Conservation (phyloP, 2,113 vertebrate genomes). For the Formicarius rufipectus region DNA sequence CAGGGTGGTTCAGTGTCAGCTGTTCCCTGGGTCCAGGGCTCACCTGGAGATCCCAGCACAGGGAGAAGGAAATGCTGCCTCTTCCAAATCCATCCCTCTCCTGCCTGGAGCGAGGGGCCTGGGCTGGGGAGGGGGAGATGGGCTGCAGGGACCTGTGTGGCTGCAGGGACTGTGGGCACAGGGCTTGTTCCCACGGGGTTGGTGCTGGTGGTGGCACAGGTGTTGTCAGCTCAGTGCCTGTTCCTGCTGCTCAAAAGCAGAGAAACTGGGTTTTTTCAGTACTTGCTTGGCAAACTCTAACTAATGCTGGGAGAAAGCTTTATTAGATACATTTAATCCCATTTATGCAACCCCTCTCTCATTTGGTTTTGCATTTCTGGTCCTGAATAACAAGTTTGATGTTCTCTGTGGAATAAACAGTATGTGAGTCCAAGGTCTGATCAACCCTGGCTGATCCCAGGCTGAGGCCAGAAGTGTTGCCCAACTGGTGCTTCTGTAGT, state of each 20-base stretch:
- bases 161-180: fast-evolving
- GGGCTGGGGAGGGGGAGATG: fast-evolving
- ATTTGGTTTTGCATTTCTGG: fast-evolving
- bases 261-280: not conserved
- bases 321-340: not conserved
- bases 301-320: not conserved
- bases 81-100: not conserved
- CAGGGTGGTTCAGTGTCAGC: fast-evolving
- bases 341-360: not conserved
- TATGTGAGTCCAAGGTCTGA: not conserved
- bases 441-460: fast-evolving
- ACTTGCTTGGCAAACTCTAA: not conserved
- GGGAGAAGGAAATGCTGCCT: not conserved
- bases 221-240: not conserved
- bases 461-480: not conserved
- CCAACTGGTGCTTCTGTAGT: not conserved
- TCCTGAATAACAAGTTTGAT: not conserved
- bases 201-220: not conserved
- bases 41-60: not conserved
- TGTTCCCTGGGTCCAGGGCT: not conserved
- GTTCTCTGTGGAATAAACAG: not conserved
- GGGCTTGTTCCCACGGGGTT: not conserved
- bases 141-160: no score
- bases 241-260: not conserved
- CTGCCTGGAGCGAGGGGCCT: fast-evolving